Evolutionary conservation across 1,140 invertebrate species (phyloP), one percentile per base, ranked within the genome.

Genomic region (Diplogasteroides magnus): DNA sequence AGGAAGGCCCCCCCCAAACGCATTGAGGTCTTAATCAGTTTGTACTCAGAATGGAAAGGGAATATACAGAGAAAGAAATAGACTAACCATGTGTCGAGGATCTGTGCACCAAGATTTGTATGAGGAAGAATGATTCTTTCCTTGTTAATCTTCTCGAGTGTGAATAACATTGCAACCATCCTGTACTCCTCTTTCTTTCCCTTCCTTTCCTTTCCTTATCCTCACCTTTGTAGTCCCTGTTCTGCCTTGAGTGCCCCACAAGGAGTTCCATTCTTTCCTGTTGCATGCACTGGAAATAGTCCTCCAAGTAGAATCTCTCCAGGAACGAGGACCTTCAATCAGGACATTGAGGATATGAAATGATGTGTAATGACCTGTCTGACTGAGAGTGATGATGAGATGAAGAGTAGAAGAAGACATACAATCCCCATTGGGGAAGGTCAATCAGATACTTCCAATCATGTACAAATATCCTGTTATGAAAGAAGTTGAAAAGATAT

Each of bases 161-260:
- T 90, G 83, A 88, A 91, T 1, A 91, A 83, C 91, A 92, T 92
- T 1, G 91, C 90, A 81, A 91, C 90, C 70, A 76, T 74, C 60
- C 64, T 48, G 37, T 11, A 48, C 19, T 57, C 31, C 26, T 14
- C n/a, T 11, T 14, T 26, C 1, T n/a, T 31, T 23, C 31, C 26
- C 23, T 13, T 32, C n/a, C 25, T 2, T 48, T 48, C 19, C 6
- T 48, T 48, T 19, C 19, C 37, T 11, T 48, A 6, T 11, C 19
- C 37, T 48, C 6, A 48, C 37, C 37, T 86, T 78, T 92, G 90
- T 6, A 91, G 88, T 2, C 91, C 91, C 58, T 82, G 81, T 65
- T 82, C 80, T 23, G 77, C 79, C 57, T 68, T 27, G 25, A 68
- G 58, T 66, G 2, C 81, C 81, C 37, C 37, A 67, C 80, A 82